Conservation (phyloP, 2,797 vertebrate species). For the Paratrypauchen microcephalus region DNA sequence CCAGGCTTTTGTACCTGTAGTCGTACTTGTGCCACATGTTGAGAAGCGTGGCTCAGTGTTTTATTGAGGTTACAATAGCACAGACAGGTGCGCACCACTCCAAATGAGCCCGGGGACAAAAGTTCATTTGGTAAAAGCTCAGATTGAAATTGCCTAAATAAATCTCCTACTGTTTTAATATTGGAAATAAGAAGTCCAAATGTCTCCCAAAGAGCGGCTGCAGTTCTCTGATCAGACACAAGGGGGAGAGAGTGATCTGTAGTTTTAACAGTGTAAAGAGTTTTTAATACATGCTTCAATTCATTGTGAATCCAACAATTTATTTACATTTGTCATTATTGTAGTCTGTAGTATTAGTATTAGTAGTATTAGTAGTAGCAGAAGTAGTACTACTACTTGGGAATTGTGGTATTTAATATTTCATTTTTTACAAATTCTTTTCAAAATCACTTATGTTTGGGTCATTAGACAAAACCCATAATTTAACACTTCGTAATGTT, state of each 20-base stretch:
- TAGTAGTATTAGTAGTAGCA: too few relatives aligned
- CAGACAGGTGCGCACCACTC: background rate
- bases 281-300: background rate
- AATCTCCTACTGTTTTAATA: conserved; percentile 29
- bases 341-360: background rate
- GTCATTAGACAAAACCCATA: conserved; percentile 1
- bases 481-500: background rate
- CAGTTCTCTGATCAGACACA: conserved; percentile 43
- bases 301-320: background rate
- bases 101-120: conserved; percentile 12
- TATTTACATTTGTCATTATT: background rate
- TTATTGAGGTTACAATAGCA: conserved; percentile 13
- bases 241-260: conserved; percentile 78
- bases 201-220: conserved; percentile 16
- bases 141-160: conserved; percentile 26
- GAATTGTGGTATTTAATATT: background rate
- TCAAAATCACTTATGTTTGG: conserved; percentile 1
- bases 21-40: background rate
- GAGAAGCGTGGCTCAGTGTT: conserved; percentile 15
- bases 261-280: background rate
- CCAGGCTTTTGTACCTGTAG: background rate
- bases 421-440: background rate
- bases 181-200: conserved; percentile 38
- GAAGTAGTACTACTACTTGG: background rate
- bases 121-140: conserved; percentile 22